Evolutionary conservation across 2,113 vertebrate species (phyloP).

Genomic region (Archocentrus centrarchus): DNA sequence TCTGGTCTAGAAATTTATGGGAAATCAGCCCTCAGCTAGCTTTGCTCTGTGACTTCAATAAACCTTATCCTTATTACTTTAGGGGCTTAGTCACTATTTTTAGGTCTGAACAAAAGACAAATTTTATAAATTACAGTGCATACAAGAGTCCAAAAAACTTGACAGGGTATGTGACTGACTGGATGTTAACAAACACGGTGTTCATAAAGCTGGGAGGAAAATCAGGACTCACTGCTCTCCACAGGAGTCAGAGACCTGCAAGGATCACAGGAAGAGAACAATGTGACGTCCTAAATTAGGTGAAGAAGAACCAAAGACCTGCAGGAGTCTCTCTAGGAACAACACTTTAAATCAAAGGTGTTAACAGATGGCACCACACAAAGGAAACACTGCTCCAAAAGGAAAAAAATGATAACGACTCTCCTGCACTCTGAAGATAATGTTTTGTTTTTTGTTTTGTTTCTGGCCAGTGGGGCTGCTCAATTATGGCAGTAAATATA

Average conservation of each 20-base stretch:
- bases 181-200: not conserved
- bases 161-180: not conserved
- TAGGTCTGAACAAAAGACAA: not conserved
- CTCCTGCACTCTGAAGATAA: not conserved
- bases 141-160: not conserved
- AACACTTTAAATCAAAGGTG: not conserved
- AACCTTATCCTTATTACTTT: not conserved
- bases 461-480: not conserved
- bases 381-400: too few species aligned
- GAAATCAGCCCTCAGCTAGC: not conserved
- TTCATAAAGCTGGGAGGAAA: not conserved
- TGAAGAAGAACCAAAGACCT: not conserved
- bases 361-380: too few species aligned
- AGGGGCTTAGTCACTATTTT: not conserved
- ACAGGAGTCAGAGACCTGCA: not conserved
- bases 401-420: not conserved
- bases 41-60: not conserved
- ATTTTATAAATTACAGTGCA: not conserved
- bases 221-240: not conserved
- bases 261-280: constrained; percentile 1
- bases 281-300: not conserved
- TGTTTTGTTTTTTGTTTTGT: not conserved
- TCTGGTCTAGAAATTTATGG: not conserved
- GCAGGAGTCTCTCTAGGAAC: not conserved
- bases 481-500: not conserved